phyloP scores from a whole-genome alignment of 2,113 vertebrate species.

The Nothocercus nigrocapillus region DNA sequence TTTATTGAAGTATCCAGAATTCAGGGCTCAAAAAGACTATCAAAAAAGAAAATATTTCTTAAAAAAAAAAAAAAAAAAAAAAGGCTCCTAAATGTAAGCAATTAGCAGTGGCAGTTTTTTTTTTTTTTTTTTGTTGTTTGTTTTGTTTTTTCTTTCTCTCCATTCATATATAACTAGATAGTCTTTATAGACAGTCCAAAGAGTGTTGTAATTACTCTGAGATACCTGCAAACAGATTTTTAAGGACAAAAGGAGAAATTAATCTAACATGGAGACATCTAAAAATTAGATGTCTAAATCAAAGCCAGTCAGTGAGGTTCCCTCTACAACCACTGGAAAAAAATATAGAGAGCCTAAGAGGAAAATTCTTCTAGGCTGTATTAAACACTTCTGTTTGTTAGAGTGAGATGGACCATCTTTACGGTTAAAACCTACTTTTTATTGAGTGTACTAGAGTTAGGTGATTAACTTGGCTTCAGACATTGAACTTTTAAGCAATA shows the following conservation, averaged over 20 bases:
- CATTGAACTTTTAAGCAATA: background rate
- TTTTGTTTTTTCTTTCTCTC: background rate
- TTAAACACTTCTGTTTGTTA: background rate
- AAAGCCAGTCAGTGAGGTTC: background rate
- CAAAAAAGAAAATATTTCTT: background rate
- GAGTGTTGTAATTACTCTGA: background rate
- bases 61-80: background rate
- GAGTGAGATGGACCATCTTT: background rate
- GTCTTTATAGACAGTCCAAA: background rate
- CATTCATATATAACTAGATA: background rate
- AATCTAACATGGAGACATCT: background rate
- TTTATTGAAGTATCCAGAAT: background rate
- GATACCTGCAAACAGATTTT: background rate
- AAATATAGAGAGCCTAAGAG: background rate
- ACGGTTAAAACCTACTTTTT: background rate
- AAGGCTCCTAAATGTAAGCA: background rate
- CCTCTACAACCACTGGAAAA: background rate
- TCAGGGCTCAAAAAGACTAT: background rate
- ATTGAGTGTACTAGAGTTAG: no score
- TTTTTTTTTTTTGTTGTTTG: no score
- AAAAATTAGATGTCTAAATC: background rate
- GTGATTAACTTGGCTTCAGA: background rate
- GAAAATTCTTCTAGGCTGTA: background rate
- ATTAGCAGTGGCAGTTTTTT: rapidly evolving
- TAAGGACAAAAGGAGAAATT: background rate